Evolutionary conservation across 2,888 invertebrate species (phyloP).

Genomic region (Callosobruchus maculatus): DNA sequence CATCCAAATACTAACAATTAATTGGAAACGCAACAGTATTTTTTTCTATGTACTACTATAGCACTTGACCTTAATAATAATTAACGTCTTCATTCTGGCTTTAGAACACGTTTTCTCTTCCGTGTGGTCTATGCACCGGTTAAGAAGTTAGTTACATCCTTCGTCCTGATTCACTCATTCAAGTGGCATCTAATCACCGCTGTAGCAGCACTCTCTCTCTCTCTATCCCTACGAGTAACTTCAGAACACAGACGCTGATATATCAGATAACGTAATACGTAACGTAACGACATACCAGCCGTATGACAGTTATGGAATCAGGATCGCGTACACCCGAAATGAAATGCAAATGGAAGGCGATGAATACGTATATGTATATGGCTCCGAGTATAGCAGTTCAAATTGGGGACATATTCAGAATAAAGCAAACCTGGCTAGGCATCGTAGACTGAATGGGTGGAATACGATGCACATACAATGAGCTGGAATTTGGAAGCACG

Average conservation of each 20-base stretch:
- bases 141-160: no score
- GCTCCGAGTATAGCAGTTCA: neutral
- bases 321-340: neutral
- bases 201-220: no score
- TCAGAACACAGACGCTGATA: constrained; percentile 1
- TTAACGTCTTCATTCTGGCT: no score
- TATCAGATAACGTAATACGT: constrained; percentile 3
- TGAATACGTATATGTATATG: neutral
- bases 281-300: neutral
- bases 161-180: no score
- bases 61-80: no score
- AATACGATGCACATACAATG: neutral
- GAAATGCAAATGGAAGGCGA: neutral
- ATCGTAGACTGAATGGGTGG: neutral
- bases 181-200: no score
- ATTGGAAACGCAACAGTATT: no score
- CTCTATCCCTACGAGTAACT: no score
- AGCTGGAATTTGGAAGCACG: neutral
- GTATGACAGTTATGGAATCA: neutral
- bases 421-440: neutral
- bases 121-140: no score
- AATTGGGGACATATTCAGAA: neutral
- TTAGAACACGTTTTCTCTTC: no score
- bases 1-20: no score
- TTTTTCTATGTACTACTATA: no score